These are phyloP conservation scores for Lates japonicus DNA, from an alignment of 2,797 vertebrate species.

Conservation along the genomic window DNA sequence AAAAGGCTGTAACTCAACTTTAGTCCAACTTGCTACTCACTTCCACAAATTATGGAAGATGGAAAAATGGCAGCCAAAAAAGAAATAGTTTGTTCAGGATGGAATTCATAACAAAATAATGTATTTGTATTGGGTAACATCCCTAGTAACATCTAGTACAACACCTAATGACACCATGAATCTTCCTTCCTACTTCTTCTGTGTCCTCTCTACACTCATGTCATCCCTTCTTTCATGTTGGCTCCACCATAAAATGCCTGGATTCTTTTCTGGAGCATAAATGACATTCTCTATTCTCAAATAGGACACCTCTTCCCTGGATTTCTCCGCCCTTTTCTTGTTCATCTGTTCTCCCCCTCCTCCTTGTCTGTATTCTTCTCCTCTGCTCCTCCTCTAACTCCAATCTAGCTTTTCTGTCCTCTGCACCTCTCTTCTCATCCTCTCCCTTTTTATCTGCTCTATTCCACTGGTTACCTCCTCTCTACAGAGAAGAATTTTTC, in stretches of 20 bases:
- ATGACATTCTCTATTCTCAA: constrained; percentile 35
- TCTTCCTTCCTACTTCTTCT: background rate
- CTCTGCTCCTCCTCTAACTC: constrained; percentile 48
- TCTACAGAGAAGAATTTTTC: background rate
- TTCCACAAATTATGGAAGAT: background rate
- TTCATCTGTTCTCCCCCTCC: constrained; percentile 29
- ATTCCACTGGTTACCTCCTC: constrained; percentile 13
- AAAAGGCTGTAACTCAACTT: background rate
- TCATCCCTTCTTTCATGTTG: background rate
- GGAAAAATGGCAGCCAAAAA: background rate
- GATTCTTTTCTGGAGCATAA: constrained; percentile 37
- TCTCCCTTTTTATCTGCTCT: constrained; percentile 14
- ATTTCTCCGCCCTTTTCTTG: constrained; percentile 31
- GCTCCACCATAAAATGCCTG: constrained; percentile 15
- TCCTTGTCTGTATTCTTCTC: constrained; percentile 33
- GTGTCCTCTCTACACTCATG: background rate
- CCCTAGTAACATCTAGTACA: background rate
- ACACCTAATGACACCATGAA: background rate
- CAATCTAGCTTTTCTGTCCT: constrained; percentile 46
- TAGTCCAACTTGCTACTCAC: background rate
- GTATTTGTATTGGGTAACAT: background rate
- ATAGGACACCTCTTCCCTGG: constrained; percentile 40
- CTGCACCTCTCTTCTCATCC: constrained; percentile 6
- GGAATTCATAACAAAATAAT: background rate
- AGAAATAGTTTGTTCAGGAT: background rate